Percentiles rank a stretch among this genome's conserved stretches.
Evolutionary conservation across 2,797 vertebrate species (phyloP).

Genomic region (Peromyscus aztecus): DNA sequence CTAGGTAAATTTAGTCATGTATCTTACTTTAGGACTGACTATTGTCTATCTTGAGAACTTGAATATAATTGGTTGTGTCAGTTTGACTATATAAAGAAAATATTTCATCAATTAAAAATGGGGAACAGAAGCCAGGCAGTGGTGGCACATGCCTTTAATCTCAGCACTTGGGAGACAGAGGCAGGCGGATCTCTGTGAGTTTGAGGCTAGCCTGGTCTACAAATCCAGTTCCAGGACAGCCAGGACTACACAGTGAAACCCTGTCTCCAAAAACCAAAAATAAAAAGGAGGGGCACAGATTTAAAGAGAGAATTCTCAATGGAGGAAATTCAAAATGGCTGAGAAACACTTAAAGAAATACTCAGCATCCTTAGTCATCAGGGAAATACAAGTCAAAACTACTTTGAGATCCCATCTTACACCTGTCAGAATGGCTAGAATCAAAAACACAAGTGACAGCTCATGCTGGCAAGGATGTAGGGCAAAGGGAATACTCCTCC

Average conservation of each 20-base stretch:
- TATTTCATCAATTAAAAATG: background rate
- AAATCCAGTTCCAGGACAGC: too few relatives aligned
- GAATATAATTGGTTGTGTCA: background rate
- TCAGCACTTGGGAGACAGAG: too few relatives aligned
- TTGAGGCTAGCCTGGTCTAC: too few relatives aligned
- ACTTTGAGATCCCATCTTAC: background rate
- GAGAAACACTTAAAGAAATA: background rate
- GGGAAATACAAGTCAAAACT: background rate
- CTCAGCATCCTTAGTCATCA: background rate
- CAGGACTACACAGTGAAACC: too few relatives aligned
- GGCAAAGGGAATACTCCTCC: too few relatives aligned
- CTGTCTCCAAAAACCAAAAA: too few relatives aligned
- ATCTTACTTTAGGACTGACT: background rate
- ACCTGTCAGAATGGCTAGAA: too few relatives aligned
- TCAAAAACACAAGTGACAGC: too few relatives aligned
- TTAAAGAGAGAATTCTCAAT: background rate
- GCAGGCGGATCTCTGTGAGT: too few relatives aligned
- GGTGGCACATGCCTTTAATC: too few relatives aligned
- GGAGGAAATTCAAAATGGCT: background rate
- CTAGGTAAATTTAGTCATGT: background rate
- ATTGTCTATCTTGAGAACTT: background rate
- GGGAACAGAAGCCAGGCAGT: too few relatives aligned
- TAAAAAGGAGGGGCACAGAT: background rate
- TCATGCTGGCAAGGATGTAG: too few relatives aligned
- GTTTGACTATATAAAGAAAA: background rate